Percentiles rank a stretch among this genome's conserved stretches.
Conservation (phyloP, 30 jellyfish, hydroid and myxozoan genomes). For the Pelagia noctiluca region DNA sequence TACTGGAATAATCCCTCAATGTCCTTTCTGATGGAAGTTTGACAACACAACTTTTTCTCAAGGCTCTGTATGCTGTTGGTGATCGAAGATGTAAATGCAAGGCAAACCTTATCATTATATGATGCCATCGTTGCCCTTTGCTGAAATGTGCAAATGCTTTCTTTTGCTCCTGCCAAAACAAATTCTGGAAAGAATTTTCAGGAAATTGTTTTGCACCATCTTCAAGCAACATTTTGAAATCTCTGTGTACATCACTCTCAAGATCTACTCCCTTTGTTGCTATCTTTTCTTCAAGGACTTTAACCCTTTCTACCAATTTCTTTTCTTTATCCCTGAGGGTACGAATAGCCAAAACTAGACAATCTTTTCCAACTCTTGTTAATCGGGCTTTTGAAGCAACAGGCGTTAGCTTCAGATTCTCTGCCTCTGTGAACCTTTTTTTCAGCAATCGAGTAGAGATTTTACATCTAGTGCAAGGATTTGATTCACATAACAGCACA, state of each 20-base stretch:
- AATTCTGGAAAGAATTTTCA: constrained; percentile 47
- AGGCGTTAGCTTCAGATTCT: constrained; percentile 29
- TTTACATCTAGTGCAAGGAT: constrained; percentile 30
- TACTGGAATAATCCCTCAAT: constrained; percentile 43
- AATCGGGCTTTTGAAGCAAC: constrained; percentile 43
- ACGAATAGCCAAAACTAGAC: constrained; percentile 45
- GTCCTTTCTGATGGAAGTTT: constrained; percentile 64
- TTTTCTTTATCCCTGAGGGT: constrained; percentile 33
- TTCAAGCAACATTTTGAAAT: constrained; percentile 14
- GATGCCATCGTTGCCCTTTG: constrained; percentile 40
- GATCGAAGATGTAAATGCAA: constrained; percentile 49
- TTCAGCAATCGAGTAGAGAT: constrained; percentile 22
- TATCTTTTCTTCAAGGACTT: constrained; percentile 33
- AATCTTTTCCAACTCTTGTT: constrained; percentile 51
- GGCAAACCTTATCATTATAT: constrained; percentile 60
- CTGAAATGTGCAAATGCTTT: constrained; percentile 47
- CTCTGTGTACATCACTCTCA: constrained; percentile 24
- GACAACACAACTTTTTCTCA: constrained; percentile 43
- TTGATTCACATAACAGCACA: constrained; percentile 11
- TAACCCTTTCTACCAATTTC: constrained; percentile 26
- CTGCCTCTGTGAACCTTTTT: background rate
- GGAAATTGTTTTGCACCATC: constrained; percentile 40
- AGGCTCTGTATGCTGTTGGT: constrained; percentile 56
- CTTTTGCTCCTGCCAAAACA: constrained; percentile 52
- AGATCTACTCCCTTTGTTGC: constrained; percentile 53